These are phyloP conservation scores for Cyprinodon variegatus DNA, from an alignment of 2,113 vertebrate species.

Conservation along the genomic window DNA sequence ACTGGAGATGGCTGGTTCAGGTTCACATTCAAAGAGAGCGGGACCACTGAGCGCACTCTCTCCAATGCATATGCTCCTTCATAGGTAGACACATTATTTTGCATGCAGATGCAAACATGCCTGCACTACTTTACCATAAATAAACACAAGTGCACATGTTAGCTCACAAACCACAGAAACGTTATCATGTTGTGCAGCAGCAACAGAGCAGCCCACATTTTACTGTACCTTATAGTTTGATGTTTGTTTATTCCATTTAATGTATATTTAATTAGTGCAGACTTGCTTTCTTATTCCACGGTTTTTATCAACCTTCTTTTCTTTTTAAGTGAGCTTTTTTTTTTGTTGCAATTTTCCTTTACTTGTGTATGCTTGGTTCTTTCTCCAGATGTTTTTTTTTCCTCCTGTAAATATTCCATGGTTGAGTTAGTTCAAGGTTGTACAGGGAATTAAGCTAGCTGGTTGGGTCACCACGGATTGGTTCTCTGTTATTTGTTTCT, in stretches of 20 bases:
- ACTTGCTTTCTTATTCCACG: conserved; percentile 3
- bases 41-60: conserved; percentile 53
- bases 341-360: background rate
- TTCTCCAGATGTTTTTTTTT: conserved; percentile 5
- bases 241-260: conserved; percentile 9
- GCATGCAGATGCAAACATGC: conserved; percentile 40
- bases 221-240: conserved; percentile 8
- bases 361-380: background rate
- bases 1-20: conserved; percentile 75
- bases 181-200: conserved; percentile 4
- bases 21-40: conserved; percentile 51
- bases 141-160: conserved; percentile 38
- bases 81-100: conserved; percentile 27
- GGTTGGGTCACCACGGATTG: conserved; percentile 29
- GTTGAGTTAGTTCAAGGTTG: conserved; percentile 7
- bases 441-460: conserved; percentile 32
- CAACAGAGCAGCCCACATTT: conserved; percentile 1
- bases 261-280: background rate
- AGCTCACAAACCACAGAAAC: conserved; percentile 44
- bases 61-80: conserved; percentile 21
- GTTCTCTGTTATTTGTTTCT: conserved; percentile 35
- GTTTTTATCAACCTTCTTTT: background rate
- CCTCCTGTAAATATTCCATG: conserved; percentile 1
- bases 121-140: conserved; percentile 23
- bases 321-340: conserved; percentile 7